Evolutionary conservation across 2,888 invertebrate genomes (phyloP), one percentile per base, ranked within the genome.

Genomic region (Parascotia fuliginaria): DNA sequence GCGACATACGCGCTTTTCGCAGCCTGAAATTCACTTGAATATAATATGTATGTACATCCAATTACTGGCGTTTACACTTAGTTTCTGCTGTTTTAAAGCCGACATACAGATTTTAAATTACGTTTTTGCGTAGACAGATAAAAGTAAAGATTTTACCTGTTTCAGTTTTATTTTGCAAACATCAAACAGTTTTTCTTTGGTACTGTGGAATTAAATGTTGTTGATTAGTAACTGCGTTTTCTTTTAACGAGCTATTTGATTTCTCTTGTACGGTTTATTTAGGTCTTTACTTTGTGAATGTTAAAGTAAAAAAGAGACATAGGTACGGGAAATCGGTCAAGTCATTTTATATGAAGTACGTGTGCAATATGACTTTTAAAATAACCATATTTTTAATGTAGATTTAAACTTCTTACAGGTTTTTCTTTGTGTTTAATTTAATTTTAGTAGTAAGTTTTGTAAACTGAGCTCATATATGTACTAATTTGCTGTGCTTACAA

Each of bases 1-100:
- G 19, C 5, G 5, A 19, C 19, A 2, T 19, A 2, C 19, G 2
- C 19, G 19, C 19, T 24, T 9, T 24, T 24, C 1, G 3, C 24
- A 7, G 7, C 24, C 3, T 9, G 6, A 24, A 24, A 3, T 6
- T 19, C 3, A 24, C 19, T 19, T 37, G 14, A 38, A 49, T 55
- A 49, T 5, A 31, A 16, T 7, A 40, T 51, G 53, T 54, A 64
- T 59, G 50, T 53, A 57, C 64, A 67, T 55, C 42, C 56, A 65
- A 65, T 67, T 62, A 55, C 60, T 9, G 28, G 7, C 36, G 44
- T 52, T 60, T 61, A 50, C 54, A 31, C 29, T 39, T 59, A 59
- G 53, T 60, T 55, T 45, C 19, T 43, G 34, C 42, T 42, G 39
- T 41, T 39, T 58, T 54, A 44, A 40, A 27, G 4, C 19, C 9